Conservation (phyloP, 2,113 vertebrate species). For the Sinocyclocheilus rhinocerous region DNA sequence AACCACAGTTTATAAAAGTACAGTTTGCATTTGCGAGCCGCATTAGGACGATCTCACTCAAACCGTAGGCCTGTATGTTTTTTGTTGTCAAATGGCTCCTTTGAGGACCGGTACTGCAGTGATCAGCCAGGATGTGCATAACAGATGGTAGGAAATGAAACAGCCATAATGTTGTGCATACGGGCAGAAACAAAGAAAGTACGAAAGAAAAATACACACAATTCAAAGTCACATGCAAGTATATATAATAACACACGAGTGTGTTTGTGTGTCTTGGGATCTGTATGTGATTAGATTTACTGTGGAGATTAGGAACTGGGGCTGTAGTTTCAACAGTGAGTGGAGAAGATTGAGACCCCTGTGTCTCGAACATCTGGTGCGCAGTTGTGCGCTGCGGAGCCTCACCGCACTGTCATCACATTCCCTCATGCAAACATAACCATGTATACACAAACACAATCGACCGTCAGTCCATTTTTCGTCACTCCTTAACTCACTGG, state of each 20-base stretch:
- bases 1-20: slow-evolving; percentile 19
- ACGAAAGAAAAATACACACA: slow-evolving; percentile 6
- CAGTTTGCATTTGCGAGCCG: background rate
- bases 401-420: slow-evolving; percentile 45
- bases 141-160: slow-evolving; percentile 26
- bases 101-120: slow-evolving; percentile 2
- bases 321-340: slow-evolving; percentile 72
- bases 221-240: background rate
- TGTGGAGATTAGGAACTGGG: slow-evolving; percentile 49
- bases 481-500: background rate
- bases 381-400: slow-evolving; percentile 70
- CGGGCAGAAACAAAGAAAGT: background rate
- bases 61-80: background rate
- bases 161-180: background rate
- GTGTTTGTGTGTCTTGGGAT: slow-evolving; percentile 41
- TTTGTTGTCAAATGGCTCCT: slow-evolving; percentile 29
- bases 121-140: slow-evolving; percentile 2
- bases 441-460: slow-evolving; percentile 35
- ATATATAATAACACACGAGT: slow-evolving; percentile 15
- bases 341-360: slow-evolving; percentile 71
- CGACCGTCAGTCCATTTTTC: background rate
- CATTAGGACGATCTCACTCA: background rate
- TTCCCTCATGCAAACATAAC: slow-evolving; percentile 35
- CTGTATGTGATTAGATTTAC: slow-evolving; percentile 41
- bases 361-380: slow-evolving; percentile 83